phyloP scores from a whole-genome alignment of 2,797 vertebrate species.

The Spinibarbus caldwelli region DNA sequence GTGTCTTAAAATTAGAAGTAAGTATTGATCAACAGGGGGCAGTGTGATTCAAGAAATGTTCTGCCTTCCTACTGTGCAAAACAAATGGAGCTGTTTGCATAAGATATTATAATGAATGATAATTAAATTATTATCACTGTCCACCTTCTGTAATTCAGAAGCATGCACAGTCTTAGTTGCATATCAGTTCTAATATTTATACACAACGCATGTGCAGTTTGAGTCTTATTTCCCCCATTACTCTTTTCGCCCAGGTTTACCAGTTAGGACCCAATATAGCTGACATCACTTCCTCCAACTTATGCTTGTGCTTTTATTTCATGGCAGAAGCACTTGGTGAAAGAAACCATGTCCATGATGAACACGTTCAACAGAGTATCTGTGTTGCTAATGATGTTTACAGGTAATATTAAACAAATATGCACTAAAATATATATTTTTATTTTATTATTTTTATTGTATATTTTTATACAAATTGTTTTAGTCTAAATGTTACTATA shows the following conservation, averaged over 20 bases:
- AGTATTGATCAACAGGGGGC: neutral
- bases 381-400: neutral
- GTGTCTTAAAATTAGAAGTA: neutral
- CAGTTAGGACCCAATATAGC: no score
- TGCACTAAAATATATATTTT: neutral
- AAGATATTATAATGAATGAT: neutral
- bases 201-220: neutral
- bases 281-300: constrained; percentile 2
- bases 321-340: neutral
- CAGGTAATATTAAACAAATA: neutral
- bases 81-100: neutral
- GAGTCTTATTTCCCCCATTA: neutral
- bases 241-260: neutral
- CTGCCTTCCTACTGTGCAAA: neutral
- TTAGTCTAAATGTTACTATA: neutral
- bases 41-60: neutral
- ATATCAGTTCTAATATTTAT: neutral
- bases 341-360: neutral
- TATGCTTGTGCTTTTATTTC: neutral
- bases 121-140: neutral
- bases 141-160: neutral
- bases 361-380: neutral
- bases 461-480: neutral
- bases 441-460: no score
- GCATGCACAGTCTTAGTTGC: neutral